phyloP scores from a whole-genome alignment of 2,113 vertebrate species.

The Chaetodon auriga region DNA sequence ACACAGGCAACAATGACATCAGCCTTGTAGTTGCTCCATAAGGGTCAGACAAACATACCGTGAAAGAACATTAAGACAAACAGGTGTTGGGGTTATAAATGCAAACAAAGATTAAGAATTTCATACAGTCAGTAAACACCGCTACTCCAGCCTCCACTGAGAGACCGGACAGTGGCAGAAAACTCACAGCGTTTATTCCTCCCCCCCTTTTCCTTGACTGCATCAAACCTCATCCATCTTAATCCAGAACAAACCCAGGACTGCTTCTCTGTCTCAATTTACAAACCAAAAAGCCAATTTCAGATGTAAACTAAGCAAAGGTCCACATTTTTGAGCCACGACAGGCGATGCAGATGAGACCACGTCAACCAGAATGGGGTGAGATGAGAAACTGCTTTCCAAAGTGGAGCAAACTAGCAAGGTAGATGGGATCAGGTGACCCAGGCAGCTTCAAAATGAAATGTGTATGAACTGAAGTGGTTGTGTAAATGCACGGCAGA shows the following conservation, averaged over 20 bases:
- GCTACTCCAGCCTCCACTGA: not conserved
- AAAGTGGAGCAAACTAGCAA: constrained; percentile 67
- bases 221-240: constrained; percentile 68
- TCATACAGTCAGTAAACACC: constrained; percentile 12
- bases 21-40: constrained; percentile 54
- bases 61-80: constrained; percentile 13
- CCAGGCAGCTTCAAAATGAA: constrained; percentile 35
- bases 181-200: not conserved
- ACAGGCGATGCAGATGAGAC: constrained; percentile 50
- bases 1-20: constrained; percentile 83
- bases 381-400: constrained; percentile 62
- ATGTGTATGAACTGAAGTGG: constrained; percentile 6
- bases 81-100: constrained; percentile 27
- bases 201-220: constrained; percentile 8
- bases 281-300: constrained; percentile 71
- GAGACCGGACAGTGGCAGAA: not conserved
- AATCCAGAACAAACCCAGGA: constrained; percentile 43
- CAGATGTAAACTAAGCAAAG: constrained; percentile 42
- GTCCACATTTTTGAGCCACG: constrained; percentile 35
- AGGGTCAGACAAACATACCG: constrained; percentile 34
- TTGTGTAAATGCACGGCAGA: constrained; percentile 67
- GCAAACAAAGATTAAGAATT: constrained; percentile 33
- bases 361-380: constrained; percentile 61
- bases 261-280: constrained; percentile 61
- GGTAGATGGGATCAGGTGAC: constrained; percentile 39